phyloP scores from a whole-genome alignment of 2,888 invertebrate species.

The Hecatera dysodea region DNA sequence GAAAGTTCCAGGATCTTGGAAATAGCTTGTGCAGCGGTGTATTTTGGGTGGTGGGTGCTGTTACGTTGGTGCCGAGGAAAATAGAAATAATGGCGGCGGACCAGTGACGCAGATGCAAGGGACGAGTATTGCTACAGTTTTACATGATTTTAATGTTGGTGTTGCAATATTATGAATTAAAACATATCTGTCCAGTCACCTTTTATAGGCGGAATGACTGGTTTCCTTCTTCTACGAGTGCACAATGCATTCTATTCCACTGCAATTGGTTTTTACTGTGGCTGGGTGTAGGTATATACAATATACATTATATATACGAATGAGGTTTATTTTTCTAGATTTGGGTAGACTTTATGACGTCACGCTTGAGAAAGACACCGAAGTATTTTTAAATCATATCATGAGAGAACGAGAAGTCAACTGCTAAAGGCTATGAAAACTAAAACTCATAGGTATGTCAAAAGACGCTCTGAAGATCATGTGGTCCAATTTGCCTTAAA shows the following conservation, averaged over 20 bases:
- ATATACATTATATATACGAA: no score
- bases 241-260: conserved; percentile 11
- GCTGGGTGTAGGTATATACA: not conserved
- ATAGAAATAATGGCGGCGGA: no score
- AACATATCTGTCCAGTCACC: conserved; percentile 14
- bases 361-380: not conserved
- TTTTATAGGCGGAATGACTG: conserved; percentile 4
- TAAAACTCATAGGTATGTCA: no score
- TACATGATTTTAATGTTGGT: no score
- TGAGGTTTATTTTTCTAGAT: not conserved
- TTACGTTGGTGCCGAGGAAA: no score
- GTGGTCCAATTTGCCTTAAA: no score
- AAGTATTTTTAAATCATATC: not conserved
- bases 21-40: no score
- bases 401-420: not conserved
- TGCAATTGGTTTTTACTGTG: conserved; percentile 30
- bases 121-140: no score
- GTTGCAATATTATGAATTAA: no score
- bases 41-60: no score
- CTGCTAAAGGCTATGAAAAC: not conserved
- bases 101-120: no score
- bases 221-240: conserved; percentile 30
- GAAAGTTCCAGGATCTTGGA: not conserved
- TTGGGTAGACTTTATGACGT: not conserved
- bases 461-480: no score